Percentiles rank a stretch among this genome's conserved stretches.
phyloP scores from a whole-genome alignment of 2,113 vertebrate genomes.

The Amblyopsis rosae region DNA sequence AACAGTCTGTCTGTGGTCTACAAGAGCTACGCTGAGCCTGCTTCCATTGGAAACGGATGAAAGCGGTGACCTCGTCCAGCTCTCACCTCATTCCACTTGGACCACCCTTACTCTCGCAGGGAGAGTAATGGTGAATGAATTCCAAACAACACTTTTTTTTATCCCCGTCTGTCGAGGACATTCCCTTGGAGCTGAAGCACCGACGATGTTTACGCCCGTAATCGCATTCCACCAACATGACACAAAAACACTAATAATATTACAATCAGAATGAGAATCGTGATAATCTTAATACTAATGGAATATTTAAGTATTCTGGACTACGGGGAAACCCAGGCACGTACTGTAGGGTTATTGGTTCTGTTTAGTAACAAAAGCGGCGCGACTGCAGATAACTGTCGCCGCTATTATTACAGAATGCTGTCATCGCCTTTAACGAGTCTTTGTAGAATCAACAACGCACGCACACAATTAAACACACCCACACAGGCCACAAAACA shows the following conservation, averaged over 20 bases:
- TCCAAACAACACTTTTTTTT: not conserved
- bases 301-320: not conserved
- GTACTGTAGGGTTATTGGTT: not conserved
- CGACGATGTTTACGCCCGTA: not conserved
- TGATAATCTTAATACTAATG: not conserved
- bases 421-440: conserved; percentile 43
- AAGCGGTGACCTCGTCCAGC: conserved; percentile 53
- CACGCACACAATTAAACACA: not conserved
- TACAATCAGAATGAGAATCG: too few relatives aligned
- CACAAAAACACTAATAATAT: not conserved
- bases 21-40: conserved; percentile 51
- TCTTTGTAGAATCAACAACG: conserved; percentile 21
- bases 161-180: not conserved
- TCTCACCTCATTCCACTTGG: conserved; percentile 13
- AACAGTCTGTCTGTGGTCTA: conserved; percentile 53
- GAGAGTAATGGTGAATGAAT: conserved; percentile 39
- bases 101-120: conserved; percentile 49
- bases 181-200: not conserved
- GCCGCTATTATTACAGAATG: conserved; percentile 33
- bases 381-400: conserved; percentile 33
- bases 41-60: conserved; percentile 67
- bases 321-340: too few relatives aligned
- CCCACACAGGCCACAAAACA: not conserved
- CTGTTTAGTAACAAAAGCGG: not conserved
- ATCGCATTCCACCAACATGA: not conserved